Percentiles rank a stretch among this genome's conserved stretches.
These are phyloP conservation scores for Anguilla marmorata DNA, from an alignment of 2,797 vertebrate genomes.

Conservation along the genomic window DNA sequence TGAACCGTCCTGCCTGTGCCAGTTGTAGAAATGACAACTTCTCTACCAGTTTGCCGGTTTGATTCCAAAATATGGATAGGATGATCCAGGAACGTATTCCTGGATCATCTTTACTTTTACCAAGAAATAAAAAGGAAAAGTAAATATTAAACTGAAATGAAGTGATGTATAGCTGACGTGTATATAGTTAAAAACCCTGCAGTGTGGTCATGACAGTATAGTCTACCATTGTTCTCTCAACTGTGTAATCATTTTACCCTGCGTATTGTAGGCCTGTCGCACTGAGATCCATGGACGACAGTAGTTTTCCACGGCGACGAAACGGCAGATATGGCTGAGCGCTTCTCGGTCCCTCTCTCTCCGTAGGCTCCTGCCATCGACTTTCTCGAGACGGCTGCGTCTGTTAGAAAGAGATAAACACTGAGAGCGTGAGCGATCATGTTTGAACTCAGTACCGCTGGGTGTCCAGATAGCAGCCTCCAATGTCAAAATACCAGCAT, in stretches of 20 bases:
- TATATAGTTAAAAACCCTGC: too few relatives aligned
- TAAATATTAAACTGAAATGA: neutral
- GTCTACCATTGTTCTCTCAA: neutral
- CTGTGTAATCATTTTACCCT: neutral
- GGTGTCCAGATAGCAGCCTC: neutral
- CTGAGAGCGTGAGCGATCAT: neutral
- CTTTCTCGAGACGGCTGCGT: neutral
- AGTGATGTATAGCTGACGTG: neutral
- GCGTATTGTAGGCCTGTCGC: neutral
- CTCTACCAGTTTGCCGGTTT: neutral
- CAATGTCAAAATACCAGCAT: neutral
- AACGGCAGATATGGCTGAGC: too few relatives aligned
- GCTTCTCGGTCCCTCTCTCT: neutral
- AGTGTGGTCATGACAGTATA: too few relatives aligned
- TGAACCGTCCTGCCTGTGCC: neutral
- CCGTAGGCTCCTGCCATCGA: neutral
- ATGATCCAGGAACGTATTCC: neutral
- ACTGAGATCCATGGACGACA: neutral
- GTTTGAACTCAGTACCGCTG: neutral
- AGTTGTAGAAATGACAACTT: neutral
- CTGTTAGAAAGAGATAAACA: slow-evolving; percentile 22
- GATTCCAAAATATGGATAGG: neutral
- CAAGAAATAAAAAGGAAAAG: neutral
- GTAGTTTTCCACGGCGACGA: neutral
- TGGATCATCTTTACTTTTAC: neutral